A percentile compares a stretch with the other conserved stretches of the same genome.
Conservation (phyloP, 2,888 invertebrate species). For the Erpobdella octoculata region DNA sequence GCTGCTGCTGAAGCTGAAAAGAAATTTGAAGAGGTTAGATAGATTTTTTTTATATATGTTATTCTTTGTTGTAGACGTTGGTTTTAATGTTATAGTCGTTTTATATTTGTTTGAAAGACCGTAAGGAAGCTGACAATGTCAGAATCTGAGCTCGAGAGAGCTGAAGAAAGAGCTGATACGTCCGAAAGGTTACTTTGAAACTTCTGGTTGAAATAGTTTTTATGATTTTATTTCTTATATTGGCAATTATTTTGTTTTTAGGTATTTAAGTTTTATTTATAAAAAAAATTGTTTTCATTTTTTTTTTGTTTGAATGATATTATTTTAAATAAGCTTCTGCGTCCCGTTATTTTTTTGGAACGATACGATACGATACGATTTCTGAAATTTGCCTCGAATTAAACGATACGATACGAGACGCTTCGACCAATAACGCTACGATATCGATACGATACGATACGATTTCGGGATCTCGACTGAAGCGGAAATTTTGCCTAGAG, state of each 20-base stretch:
- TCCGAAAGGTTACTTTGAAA: conserved; percentile 43
- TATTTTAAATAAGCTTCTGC: no score
- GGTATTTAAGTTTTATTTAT: no score
- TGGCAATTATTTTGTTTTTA: background rate
- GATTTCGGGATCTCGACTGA: no score
- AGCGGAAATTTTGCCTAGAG: no score
- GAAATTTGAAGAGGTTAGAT: conserved; percentile 95
- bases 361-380: no score
- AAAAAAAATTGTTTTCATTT: no score
- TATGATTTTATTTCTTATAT: background rate
- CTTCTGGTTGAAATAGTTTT: conserved; percentile 6
- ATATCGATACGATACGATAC: no score
- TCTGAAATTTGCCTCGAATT: no score
- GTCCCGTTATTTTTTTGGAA: no score
- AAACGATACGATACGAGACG: no score
- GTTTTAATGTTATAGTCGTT: background rate
- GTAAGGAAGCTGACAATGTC: conserved; percentile 42
- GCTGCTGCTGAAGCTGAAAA: conserved; percentile 69
- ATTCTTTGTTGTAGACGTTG: background rate
- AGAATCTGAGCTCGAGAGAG: conserved; percentile 46
- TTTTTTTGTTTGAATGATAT: no score
- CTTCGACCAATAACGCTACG: no score
- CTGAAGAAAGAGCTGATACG: conserved; percentile 45
- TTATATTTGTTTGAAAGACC: conserved; percentile 35
- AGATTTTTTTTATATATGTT: background rate